These are phyloP conservation scores for Pterocles gutturalis DNA, from an alignment of 2,113 vertebrate genomes.

Conservation along the genomic window DNA sequence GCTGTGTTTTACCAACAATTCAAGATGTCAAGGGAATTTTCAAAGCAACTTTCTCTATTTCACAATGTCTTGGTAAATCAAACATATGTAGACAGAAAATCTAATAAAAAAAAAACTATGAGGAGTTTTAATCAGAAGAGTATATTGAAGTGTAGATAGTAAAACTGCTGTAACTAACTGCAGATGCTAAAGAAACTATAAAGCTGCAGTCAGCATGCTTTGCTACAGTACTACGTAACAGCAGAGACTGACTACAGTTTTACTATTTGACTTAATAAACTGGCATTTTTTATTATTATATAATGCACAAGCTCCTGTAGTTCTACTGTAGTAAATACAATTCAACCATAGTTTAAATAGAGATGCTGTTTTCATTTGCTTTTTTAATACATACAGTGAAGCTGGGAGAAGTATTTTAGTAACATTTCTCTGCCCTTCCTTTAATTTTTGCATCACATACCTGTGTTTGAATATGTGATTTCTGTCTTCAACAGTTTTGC, in stretches of 20 bases:
- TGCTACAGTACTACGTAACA: slow-evolving; percentile 19
- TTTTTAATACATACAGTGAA: background rate
- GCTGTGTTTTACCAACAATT: background rate
- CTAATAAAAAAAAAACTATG: slow-evolving; percentile 78
- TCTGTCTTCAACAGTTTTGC: background rate
- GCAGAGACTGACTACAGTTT: slow-evolving; percentile 49
- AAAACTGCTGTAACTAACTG: slow-evolving; percentile 76
- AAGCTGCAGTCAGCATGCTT: slow-evolving; percentile 32
- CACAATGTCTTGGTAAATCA: slow-evolving; percentile 66
- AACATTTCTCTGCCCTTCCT: background rate
- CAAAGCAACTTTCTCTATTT: slow-evolving; percentile 62
- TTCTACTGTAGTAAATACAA: slow-evolving; percentile 65
- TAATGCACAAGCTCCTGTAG: slow-evolving; percentile 59
- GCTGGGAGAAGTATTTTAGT: background rate
- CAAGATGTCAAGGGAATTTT: slow-evolving; percentile 44
- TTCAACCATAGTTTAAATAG: slow-evolving; percentile 35
- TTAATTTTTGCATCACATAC: background rate
- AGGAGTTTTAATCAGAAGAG: slow-evolving; percentile 77
- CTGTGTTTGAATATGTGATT: background rate
- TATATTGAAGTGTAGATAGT: slow-evolving; percentile 79
- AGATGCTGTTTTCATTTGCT: background rate
- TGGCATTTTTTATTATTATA: slow-evolving; percentile 72
- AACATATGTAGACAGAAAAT: slow-evolving; percentile 44
- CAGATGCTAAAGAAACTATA: slow-evolving; percentile 77
- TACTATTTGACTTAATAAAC: slow-evolving; percentile 77